Base-by-base conservation (phyloP, 2,113 vertebrate species). In the Vidua chalybeata region DNA sequence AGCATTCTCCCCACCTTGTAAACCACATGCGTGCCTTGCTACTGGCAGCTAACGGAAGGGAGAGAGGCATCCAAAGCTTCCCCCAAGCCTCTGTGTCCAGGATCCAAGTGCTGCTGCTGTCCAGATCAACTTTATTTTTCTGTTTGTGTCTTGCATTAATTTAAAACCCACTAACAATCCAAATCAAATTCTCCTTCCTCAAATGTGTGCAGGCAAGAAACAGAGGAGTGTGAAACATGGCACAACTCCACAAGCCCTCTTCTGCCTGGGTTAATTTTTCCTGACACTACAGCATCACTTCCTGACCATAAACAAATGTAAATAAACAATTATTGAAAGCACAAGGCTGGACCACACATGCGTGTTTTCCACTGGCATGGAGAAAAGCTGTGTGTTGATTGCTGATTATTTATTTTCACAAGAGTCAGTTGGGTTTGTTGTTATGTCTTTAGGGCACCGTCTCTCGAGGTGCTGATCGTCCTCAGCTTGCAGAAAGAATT, bases 301-400 rank as follows among this genome's bases (percentile, higher is more conserved):
- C 75, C 89, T 89, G 87, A 41, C 71, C 0, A 0, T 63, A 35
- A 35, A 35, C 35, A 35, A 49, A 10, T 85, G 75, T 67, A 94
- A 93, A 94, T 87, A 95, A 96, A 93, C 74, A 87, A 39, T 85
- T 87, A 79, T 6, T 78, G 62, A 66, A 85, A 83, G 84, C 75
- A 28, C 84, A 30, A 80, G 87, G 54, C 71, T 94, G 89, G 96
- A 90, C 93, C 94, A 96, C 95, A 95, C 93, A 66, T 82, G 71
- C 0, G 0, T 83, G 63, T 93, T 95, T 96, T 94, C 93, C 89
- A 67, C 46, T 89, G 71, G 74, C 0, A 2, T 66, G 41, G 37
- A 87, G 91, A 73, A 91, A 66, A 85, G 62, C 71, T 79, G 26
- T n/a, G 63, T 62, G 86, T 81, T 2, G 19, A 64, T 79, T 94